phyloP scores from a whole-genome alignment of 2,113 vertebrate species.

The Sitta europaea region DNA sequence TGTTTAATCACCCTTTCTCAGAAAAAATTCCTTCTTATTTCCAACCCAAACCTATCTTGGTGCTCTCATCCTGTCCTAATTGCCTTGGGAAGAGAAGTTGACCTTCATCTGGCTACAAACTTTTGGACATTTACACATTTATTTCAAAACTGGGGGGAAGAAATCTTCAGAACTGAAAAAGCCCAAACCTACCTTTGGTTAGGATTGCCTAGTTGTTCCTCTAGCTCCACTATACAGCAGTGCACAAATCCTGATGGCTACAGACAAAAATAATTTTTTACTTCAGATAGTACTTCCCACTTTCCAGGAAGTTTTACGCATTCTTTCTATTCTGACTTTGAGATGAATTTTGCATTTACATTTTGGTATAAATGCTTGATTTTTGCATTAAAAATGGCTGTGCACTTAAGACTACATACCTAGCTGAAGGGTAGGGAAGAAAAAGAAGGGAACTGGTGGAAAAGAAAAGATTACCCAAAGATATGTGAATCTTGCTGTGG shows the following conservation, averaged over 20 bases:
- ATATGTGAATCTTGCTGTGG: not conserved
- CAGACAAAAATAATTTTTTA: not conserved
- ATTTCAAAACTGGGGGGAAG: not conserved
- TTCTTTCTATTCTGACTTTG: not conserved
- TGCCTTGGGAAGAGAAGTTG: not conserved
- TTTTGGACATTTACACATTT: not conserved
- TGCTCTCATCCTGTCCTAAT: not conserved
- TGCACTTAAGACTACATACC: not conserved
- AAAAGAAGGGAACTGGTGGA: not conserved
- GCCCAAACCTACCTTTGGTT: not conserved
- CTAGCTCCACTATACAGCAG: not conserved
- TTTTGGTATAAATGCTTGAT: not conserved
- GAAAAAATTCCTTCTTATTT: not conserved
- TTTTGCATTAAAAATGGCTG: not conserved
- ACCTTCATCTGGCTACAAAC: not conserved
- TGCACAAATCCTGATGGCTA: not conserved
- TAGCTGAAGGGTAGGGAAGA: not conserved
- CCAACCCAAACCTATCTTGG: not conserved
- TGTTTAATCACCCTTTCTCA: not conserved
- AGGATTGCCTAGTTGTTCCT: not conserved
- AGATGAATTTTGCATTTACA: not conserved
- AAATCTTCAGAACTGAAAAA: not conserved
- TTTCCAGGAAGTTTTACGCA: not conserved
- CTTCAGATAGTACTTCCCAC: not conserved
- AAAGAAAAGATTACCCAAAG: not conserved